Conservation (phyloP, 2,888 invertebrate species). For the Ypsolopha scabrella region DNA sequence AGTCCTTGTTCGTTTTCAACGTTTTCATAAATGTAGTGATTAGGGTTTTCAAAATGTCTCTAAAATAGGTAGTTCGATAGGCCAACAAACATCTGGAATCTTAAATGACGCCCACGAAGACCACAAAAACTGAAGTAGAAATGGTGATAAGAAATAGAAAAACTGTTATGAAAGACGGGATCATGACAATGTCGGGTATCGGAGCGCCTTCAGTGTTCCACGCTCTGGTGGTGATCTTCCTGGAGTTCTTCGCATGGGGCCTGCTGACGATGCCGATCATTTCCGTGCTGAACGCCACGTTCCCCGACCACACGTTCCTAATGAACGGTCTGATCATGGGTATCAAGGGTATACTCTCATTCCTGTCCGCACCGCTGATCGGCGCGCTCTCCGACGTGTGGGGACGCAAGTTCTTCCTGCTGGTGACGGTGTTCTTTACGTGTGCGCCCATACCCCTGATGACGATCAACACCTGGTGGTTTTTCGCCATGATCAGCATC, state of each 20-base stretch:
- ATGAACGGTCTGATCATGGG: constrained; percentile 99
- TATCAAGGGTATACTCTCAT: constrained; percentile 97
- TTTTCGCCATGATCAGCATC: constrained; percentile 99
- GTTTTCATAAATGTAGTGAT: constrained; percentile 46
- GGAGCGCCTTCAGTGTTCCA: constrained; percentile 98
- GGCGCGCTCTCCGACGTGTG: constrained; percentile 98
- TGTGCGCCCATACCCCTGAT: constrained; percentile 99
- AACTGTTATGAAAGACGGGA: constrained; percentile 88
- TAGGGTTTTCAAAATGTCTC: constrained; percentile 51
- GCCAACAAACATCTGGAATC: constrained; percentile 37
- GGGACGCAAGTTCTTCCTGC: constrained; percentile 97
- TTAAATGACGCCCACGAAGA: constrained; percentile 80
- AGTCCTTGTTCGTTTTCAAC: constrained; percentile 34
- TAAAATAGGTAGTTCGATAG: constrained; percentile 54
- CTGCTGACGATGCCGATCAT: constrained; percentile 98
- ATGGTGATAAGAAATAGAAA: constrained; percentile 90
- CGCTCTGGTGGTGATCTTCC: constrained; percentile 98
- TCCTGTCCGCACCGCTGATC: constrained; percentile 96
- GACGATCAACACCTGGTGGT: constrained; percentile 99
- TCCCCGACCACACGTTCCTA: constrained; percentile 98
- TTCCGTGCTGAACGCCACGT: constrained; percentile 93
- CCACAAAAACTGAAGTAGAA: constrained; percentile 86
- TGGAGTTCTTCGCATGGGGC: constrained; percentile 99
- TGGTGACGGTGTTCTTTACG: constrained; percentile 98
- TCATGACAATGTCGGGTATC: constrained; percentile 89